phyloP scores from a whole-genome alignment of 1,140 invertebrate genomes.

The Calosoma granatense region DNA sequence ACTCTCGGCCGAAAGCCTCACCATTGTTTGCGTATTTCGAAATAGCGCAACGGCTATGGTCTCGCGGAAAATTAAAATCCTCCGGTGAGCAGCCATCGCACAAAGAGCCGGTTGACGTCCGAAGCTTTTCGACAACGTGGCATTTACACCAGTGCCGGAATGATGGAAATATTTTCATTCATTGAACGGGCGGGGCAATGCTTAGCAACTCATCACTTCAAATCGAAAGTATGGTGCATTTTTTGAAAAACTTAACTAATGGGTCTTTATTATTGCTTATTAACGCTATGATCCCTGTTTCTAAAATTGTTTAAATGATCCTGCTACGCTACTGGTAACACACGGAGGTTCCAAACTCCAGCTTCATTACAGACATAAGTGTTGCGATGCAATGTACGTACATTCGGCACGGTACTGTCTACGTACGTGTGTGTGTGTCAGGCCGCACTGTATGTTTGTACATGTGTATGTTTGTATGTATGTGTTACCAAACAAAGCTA shows the following conservation, averaged over 20 bases:
- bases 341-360: not conserved
- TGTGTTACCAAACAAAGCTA: not conserved
- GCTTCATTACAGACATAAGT: not conserved
- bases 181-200: too few relatives aligned
- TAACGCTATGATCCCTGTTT: not conserved
- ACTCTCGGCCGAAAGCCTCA: not conserved
- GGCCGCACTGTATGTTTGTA: not conserved
- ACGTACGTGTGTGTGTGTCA: not conserved
- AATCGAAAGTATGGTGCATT: too few relatives aligned
- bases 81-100: not conserved
- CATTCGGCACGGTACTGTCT: not conserved
- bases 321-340: not conserved
- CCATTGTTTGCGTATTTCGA: not conserved
- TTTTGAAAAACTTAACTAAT: too few relatives aligned
- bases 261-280: not conserved
- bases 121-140: not conserved
- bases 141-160: not conserved
- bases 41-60: not conserved
- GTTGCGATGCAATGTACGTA: not conserved
- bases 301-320: not conserved
- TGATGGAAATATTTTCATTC: not conserved
- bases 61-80: not conserved
- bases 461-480: not conserved
- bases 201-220: too few relatives aligned
- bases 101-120: not conserved